phyloP scores from a whole-genome alignment of 2,797 vertebrate genomes.

The Agapornis canus region DNA sequence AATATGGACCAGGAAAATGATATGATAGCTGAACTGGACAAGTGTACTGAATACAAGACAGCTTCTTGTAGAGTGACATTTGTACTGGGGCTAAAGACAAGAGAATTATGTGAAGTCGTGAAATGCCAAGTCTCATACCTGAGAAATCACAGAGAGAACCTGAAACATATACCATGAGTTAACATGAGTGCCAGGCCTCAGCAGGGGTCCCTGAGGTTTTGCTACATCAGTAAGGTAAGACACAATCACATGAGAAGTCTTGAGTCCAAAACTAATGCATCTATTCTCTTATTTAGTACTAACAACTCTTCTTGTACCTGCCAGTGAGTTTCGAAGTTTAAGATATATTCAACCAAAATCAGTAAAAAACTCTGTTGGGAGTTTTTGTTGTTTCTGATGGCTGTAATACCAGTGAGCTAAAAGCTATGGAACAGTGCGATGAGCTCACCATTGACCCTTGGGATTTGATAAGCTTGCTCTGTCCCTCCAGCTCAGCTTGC shows the following conservation, averaged over 20 bases:
- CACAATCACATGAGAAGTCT: not conserved
- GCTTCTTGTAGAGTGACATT: not conserved
- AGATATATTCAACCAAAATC: not conserved
- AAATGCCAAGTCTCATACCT: not conserved
- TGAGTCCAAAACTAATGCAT: not conserved
- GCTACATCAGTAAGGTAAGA: not conserved
- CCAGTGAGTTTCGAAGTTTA: not conserved
- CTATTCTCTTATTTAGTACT: not conserved
- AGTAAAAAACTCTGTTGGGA: accelerated
- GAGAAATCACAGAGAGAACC: not conserved
- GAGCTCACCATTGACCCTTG: not conserved
- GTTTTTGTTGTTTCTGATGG: not conserved
- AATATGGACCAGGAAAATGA: not conserved
- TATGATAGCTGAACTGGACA: not conserved
- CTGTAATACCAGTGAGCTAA: not conserved
- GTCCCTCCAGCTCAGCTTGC: not conserved
- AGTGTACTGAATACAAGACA: not conserved
- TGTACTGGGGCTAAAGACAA: not conserved
- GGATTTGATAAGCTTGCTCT: not conserved
- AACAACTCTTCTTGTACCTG: not conserved
- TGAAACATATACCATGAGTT: not conserved
- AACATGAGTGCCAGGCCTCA: not conserved
- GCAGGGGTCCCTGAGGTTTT: not conserved
- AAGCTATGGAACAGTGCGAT: not conserved
- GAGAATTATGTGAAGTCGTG: not conserved